Evolutionary conservation across 2,797 vertebrate species (phyloP), one percentile per base, ranked within the genome.

Genomic region (Artibeus jamaicensis): DNA sequence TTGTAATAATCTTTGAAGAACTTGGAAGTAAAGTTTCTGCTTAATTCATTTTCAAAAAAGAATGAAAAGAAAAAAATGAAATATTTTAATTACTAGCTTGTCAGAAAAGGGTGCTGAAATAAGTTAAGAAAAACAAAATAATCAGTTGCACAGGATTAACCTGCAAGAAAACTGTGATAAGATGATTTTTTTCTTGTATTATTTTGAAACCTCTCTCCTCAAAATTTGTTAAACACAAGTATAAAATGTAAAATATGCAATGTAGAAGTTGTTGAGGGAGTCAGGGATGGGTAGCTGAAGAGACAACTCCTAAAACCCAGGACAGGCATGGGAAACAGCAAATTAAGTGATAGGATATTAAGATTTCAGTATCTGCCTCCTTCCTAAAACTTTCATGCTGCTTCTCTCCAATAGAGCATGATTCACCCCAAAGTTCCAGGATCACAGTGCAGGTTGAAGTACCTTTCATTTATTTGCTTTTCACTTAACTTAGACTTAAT

Each of bases 21-120:
- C 97, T 98, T 98, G 83, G 87, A 98, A 98, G 98, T 98, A 98
- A 98, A 98, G 91, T 73, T 97, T 93, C 21, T 97, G 89, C 91
- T 81, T 95, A 96, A 95, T 73, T 82, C 2, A 96, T 62, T 78
- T 78, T 77, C 21, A 34, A 53, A 77, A 77, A 32, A 6, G 26
- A 37, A 74, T 15, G 29, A 62, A 77, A 74, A 6, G 2, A 32
- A 46, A 46, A 46, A n/a, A 21, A 10, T n/a, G 59, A 34, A 79
- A n/a, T 37, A 19, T 8, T 83, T 67, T 32, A 48, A 37, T 85
- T 59, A 37, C 26, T 42, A 76, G 50, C 16, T 24, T 55, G 32
- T 39, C 24, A 50, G 48, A 68, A 95, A 91, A 37, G 3, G n/a
- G 14, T 39, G 6, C 48, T 57, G 59, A 68, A 39, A n/a, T 62